phyloP scores from a whole-genome alignment of 2,797 vertebrate genomes.

The Menidia menidia region DNA sequence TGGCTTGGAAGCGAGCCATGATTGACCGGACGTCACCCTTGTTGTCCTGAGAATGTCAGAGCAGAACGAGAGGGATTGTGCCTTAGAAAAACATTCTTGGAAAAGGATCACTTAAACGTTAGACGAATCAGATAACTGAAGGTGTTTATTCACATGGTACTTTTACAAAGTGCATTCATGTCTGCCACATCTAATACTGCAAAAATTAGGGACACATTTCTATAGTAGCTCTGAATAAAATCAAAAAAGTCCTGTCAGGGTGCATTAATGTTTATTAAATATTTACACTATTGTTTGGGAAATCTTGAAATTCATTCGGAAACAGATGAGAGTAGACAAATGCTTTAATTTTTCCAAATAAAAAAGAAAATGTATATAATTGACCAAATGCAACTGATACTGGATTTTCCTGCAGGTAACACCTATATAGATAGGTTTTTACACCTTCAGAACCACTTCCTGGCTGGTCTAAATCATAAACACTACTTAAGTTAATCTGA shows the following conservation, averaged over 20 bases:
- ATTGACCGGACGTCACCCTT: slow-evolving; percentile 76
- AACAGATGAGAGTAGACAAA: not conserved
- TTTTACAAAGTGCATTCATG: too few species aligned
- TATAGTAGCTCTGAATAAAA: not conserved
- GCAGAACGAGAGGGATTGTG: slow-evolving; percentile 1
- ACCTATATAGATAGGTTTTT: not conserved
- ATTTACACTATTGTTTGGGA: too few species aligned
- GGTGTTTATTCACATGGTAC: too few species aligned
- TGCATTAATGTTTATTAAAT: too few species aligned
- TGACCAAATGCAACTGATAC: not conserved
- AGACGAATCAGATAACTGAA: not conserved
- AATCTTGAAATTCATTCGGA: too few species aligned
- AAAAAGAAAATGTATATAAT: not conserved
- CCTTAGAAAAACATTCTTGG: slow-evolving; percentile 3
- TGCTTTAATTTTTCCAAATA: not conserved
- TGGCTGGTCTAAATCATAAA: slow-evolving; percentile 1
- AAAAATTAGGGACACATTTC: not conserved
- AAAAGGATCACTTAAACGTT: not conserved
- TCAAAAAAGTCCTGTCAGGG: not conserved
- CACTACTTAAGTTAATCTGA: not conserved
- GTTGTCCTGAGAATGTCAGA: slow-evolving; percentile 48
- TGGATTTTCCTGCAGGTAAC: not conserved
- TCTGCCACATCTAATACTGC: too few species aligned
- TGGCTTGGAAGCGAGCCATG: slow-evolving; percentile 72
- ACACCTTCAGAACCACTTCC: slow-evolving; percentile 12